Evolutionary conservation across 2,888 invertebrate species (phyloP).

Genomic region (Nephrocerus scutellatus): DNA sequence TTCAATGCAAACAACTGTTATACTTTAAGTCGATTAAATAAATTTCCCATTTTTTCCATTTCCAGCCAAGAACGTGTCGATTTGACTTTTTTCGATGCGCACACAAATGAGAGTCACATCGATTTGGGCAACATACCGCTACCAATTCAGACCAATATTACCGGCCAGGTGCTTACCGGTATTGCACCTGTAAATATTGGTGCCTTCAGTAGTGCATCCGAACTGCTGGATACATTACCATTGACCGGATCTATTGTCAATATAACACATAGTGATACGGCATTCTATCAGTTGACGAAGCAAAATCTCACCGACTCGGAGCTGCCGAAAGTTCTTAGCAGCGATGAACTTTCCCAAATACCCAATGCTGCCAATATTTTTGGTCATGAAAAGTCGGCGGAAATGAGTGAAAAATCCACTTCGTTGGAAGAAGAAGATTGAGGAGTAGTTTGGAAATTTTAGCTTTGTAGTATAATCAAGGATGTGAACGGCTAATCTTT

Average conservation of each 20-base stretch:
- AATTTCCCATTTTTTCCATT: background rate
- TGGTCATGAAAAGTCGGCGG: slow-evolving; percentile 17
- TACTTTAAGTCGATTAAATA: background rate
- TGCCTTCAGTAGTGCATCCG: slow-evolving; percentile 42
- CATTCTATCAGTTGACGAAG: slow-evolving; percentile 41
- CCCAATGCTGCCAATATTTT: slow-evolving; percentile 35
- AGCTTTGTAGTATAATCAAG: too few relatives aligned
- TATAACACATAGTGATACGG: slow-evolving; percentile 46
- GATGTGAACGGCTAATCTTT: too few relatives aligned
- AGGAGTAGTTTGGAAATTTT: too few relatives aligned
- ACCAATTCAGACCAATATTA: slow-evolving; percentile 52
- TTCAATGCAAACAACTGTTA: background rate
- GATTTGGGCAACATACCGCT: slow-evolving; percentile 52
- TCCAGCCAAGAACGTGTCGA: slow-evolving; percentile 51
- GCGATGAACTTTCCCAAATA: slow-evolving; percentile 30
- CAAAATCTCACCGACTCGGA: slow-evolving; percentile 35
- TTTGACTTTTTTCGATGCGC: slow-evolving; percentile 51
- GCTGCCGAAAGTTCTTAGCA: slow-evolving; percentile 32
- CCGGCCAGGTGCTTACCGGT: slow-evolving; percentile 51
- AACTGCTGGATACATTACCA: slow-evolving; percentile 41
- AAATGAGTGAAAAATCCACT: too few relatives aligned
- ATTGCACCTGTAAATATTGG: slow-evolving; percentile 50
- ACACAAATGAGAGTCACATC: slow-evolving; percentile 48
- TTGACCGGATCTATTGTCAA: slow-evolving; percentile 47
- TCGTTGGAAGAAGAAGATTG: too few relatives aligned